Conservation (phyloP, 2,797 vertebrate genomes). For the Danio jaintianensis region DNA sequence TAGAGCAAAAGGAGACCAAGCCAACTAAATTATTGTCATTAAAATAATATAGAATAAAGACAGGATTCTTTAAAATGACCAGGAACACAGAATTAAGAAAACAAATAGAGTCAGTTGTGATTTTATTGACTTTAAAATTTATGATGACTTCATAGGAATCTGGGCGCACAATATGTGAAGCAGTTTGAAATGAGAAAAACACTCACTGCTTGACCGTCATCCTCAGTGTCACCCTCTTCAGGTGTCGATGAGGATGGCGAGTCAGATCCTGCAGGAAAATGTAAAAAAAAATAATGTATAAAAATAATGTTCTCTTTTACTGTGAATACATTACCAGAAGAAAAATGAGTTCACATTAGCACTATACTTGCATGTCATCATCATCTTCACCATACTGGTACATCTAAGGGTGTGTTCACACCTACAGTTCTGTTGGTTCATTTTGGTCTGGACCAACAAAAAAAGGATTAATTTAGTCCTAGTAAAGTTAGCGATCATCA, state of each 20-base stretch:
- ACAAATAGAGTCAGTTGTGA: not conserved
- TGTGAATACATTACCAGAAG: not conserved
- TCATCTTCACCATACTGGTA: not conserved
- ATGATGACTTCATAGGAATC: not conserved
- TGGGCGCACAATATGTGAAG: not conserved
- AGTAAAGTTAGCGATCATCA: too few relatives aligned
- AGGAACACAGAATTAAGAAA: not conserved
- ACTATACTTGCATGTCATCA: not conserved
- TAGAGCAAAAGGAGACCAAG: not conserved
- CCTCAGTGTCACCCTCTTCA: slow-evolving; percentile 83
- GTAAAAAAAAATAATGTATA: slow-evolving; percentile 29
- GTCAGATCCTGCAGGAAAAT: slow-evolving; percentile 73
- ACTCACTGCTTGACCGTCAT: slow-evolving; percentile 84
- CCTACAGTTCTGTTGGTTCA: too few relatives aligned
- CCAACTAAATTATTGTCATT: not conserved
- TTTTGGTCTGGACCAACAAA: too few relatives aligned
- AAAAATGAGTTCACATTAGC: not conserved
- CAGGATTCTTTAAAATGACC: not conserved
- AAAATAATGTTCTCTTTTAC: not conserved
- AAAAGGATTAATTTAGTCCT: too few relatives aligned
- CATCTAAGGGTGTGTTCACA: not conserved
- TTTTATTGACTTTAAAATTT: not conserved
- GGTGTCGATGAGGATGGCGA: slow-evolving; percentile 83
- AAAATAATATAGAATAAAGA: not conserved
- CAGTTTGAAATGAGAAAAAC: slow-evolving; percentile 37